A percentile compares a stretch with the other conserved stretches of the same genome.
phyloP scores from a whole-genome alignment of 2,113 vertebrate genomes.

The Garra rufa region DNA sequence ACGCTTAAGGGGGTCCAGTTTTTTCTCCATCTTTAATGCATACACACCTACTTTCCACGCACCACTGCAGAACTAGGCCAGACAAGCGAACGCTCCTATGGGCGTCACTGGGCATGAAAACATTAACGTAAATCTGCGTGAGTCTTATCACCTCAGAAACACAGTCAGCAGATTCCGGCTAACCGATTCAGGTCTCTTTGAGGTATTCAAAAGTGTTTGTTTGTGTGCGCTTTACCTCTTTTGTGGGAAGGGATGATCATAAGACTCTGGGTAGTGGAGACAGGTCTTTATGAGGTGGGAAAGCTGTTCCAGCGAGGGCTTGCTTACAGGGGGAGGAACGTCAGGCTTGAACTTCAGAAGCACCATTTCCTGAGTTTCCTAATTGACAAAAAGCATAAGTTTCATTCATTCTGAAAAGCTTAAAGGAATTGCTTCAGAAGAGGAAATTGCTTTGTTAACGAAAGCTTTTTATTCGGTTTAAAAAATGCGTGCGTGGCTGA shows the following conservation, averaged over 20 bases:
- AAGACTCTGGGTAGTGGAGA: constrained; percentile 91
- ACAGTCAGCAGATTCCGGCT: constrained; percentile 2
- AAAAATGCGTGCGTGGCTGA: background rate
- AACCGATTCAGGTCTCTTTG: background rate
- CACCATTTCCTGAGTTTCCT: constrained; percentile 92
- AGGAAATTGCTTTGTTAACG: background rate
- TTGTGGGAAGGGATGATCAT: constrained; percentile 86
- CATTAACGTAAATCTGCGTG: background rate
- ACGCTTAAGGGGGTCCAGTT: background rate
- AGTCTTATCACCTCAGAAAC: constrained; percentile 26
- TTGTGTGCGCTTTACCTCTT: constrained; percentile 79
- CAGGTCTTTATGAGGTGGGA: constrained; percentile 93
- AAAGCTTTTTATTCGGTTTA: background rate
- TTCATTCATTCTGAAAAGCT: background rate
- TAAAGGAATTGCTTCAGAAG: background rate
- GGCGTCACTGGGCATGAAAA: background rate
- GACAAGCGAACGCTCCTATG: constrained; percentile 16
- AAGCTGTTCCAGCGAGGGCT: constrained; percentile 85
- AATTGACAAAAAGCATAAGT: constrained; percentile 51
- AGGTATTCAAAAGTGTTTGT: constrained; percentile 10
- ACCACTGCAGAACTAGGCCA: constrained; percentile 28
- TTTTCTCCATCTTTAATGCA: background rate
- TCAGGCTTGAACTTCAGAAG: constrained; percentile 91
- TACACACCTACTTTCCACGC: background rate
- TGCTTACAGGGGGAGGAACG: constrained; percentile 74